Conservation (phyloP, 2,797 vertebrate species). For the Myiothlypis chrysogaster region DNA sequence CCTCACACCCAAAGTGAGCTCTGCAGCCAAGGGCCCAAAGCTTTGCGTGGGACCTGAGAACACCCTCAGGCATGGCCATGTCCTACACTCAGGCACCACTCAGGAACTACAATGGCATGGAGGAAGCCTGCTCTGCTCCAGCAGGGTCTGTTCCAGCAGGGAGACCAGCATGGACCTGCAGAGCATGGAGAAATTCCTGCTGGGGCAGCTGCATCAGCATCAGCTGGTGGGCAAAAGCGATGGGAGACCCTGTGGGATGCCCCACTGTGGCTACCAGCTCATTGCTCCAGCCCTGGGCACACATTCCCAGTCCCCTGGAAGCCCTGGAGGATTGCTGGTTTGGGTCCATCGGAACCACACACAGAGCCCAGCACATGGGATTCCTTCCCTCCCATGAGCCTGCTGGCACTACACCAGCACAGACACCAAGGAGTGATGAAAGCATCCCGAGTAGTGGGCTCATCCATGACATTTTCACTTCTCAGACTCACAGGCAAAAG, state of each 20-base stretch:
- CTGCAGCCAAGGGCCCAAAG: rapidly evolving
- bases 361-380: background rate
- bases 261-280: rapidly evolving
- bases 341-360: background rate
- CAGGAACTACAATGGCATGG: background rate
- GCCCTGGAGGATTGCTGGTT: background rate
- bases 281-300: rapidly evolving
- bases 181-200: background rate
- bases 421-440: background rate
- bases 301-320: rapidly evolving
- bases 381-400: background rate
- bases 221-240: background rate
- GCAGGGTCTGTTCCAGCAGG: background rate
- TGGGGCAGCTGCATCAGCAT: background rate
- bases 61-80: rapidly evolving
- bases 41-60: rapidly evolving
- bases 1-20: background rate
- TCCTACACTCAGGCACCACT: background rate
- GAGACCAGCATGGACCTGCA: rapidly evolving
- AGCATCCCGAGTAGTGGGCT: background rate
- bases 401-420: background rate
- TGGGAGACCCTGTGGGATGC: rapidly evolving
- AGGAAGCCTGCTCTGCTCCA: background rate
- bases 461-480: background rate
- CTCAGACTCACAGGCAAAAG: background rate